Conservation (phyloP, 2,797 vertebrate species). For the Novumbra hubbsi region DNA sequence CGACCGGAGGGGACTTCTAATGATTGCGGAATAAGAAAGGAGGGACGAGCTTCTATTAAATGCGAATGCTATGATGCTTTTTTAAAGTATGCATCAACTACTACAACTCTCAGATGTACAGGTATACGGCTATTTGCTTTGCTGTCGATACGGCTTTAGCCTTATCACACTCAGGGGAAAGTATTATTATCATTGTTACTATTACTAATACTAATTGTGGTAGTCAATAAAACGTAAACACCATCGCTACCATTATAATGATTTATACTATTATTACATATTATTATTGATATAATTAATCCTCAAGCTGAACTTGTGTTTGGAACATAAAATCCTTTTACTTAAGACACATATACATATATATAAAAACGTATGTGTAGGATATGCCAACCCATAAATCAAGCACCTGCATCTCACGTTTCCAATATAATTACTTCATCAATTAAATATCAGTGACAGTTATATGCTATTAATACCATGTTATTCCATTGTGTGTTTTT, state of each 20-base stretch:
- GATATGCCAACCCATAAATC: background rate
- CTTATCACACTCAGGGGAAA: background rate
- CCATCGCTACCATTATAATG: too few relatives aligned
- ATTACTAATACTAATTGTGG: background rate
- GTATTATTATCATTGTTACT: background rate
- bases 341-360: background rate
- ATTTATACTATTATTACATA: background rate
- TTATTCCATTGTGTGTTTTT: background rate
- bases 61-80: conserved; percentile 32
- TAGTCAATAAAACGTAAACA: too few relatives aligned
- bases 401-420: background rate
- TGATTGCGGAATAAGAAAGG: conserved; percentile 74
- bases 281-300: background rate
- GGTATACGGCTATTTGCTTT: conserved; percentile 17
- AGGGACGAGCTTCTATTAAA: conserved; percentile 49
- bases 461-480: background rate
- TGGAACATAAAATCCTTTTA: background rate
- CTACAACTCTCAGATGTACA: conserved; percentile 33
- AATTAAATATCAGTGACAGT: background rate
- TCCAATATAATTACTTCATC: background rate
- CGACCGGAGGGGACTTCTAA: conserved; percentile 78
- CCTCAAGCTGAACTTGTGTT: background rate
- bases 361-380: background rate
- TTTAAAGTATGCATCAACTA: conserved; percentile 30
- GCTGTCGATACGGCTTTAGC: too few relatives aligned